Conservation (phyloP, 2,888 invertebrate genomes). For the Exocentrus adspersus region DNA sequence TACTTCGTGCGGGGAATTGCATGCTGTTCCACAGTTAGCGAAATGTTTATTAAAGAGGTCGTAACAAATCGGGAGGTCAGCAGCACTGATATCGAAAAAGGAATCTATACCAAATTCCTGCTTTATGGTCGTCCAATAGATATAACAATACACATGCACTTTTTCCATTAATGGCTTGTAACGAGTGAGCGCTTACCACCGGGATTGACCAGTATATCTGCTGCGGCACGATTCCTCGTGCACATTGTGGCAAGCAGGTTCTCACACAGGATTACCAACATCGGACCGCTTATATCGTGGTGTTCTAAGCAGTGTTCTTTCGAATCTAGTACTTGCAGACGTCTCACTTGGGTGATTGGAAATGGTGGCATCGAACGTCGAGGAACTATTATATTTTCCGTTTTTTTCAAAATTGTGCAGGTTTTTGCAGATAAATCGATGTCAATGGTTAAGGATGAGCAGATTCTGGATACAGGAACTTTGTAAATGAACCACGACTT, state of each 20-base stretch:
- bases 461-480: slow-evolving; percentile 48
- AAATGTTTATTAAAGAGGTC: slow-evolving; percentile 34
- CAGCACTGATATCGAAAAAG: slow-evolving; percentile 37
- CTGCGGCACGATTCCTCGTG: slow-evolving; percentile 57
- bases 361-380: slow-evolving; percentile 46
- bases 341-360: slow-evolving; percentile 43
- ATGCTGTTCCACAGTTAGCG: slow-evolving; percentile 38
- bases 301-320: slow-evolving; percentile 23
- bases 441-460: slow-evolving; percentile 50
- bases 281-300: slow-evolving; percentile 43
- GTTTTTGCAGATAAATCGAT: slow-evolving; percentile 45
- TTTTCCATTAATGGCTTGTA: slow-evolving; percentile 53
- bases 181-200: slow-evolving; percentile 58
- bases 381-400: slow-evolving; percentile 54
- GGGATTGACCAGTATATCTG: slow-evolving; percentile 59
- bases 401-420: slow-evolving; percentile 47
- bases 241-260: slow-evolving; percentile 57
- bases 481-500: slow-evolving; percentile 51
- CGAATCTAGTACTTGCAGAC: slow-evolving; percentile 14
- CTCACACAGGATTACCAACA: slow-evolving; percentile 55
- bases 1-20: slow-evolving; percentile 32
- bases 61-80: slow-evolving; percentile 48
- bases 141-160: slow-evolving; percentile 45
- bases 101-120: slow-evolving; percentile 49
- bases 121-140: too few relatives aligned